These are phyloP conservation scores for Drosophila pseudotalamancana DNA, from an alignment of 2,888 invertebrate species.

Conservation along the genomic window DNA sequence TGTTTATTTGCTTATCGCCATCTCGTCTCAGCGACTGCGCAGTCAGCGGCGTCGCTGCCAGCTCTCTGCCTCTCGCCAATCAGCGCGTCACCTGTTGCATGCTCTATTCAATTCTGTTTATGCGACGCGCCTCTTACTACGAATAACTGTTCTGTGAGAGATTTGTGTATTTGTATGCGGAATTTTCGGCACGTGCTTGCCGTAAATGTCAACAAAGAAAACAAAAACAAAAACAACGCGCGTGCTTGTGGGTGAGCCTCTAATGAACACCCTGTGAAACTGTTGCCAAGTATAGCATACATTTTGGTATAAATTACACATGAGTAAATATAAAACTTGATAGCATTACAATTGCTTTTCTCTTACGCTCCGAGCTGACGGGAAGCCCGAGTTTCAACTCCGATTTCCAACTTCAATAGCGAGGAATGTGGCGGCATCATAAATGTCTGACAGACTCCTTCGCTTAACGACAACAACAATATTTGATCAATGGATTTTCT, in stretches of 20 bases:
- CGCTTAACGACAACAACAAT: slow-evolving; percentile 85
- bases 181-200: slow-evolving; percentile 38
- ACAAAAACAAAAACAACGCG: not conserved
- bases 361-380: too few species aligned
- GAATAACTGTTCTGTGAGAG: not conserved
- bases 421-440: too few species aligned
- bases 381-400: too few species aligned
- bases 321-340: not conserved
- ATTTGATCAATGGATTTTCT: slow-evolving; percentile 85
- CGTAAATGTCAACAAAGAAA: slow-evolving; percentile 24
- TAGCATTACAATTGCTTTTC: too few species aligned
- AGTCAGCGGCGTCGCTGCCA: slow-evolving; percentile 15
- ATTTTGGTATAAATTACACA: not conserved
- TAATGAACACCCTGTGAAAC: not conserved
- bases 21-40: slow-evolving; percentile 58
- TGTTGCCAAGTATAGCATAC: slow-evolving; percentile 1
- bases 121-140: slow-evolving; percentile 1
- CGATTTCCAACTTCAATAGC: too few species aligned
- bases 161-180: slow-evolving; percentile 6
- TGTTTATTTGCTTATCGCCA: slow-evolving; percentile 56
- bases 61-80: slow-evolving; percentile 14
- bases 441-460: not conserved
- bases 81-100: slow-evolving; percentile 58
- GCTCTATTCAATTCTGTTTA: slow-evolving; percentile 35
- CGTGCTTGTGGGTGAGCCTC: not conserved